phyloP scores from a whole-genome alignment of 2,797 vertebrate species.

The Epinephelus awoara region DNA sequence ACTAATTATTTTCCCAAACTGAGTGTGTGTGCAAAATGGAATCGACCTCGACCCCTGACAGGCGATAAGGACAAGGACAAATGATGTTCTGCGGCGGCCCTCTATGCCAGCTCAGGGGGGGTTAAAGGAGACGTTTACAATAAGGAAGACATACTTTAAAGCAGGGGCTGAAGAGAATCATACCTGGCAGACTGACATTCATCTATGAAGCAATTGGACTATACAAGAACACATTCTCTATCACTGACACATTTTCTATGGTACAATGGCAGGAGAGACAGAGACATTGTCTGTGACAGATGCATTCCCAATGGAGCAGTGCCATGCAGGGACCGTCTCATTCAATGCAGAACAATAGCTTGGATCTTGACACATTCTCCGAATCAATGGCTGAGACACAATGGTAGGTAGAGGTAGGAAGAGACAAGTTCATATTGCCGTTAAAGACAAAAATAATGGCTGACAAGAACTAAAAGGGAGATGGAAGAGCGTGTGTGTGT shows the following conservation, averaged over 20 bases:
- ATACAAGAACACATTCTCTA: slow-evolving; percentile 67
- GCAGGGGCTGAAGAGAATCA: slow-evolving; percentile 39
- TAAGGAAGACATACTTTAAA: slow-evolving; percentile 36
- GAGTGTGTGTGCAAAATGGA: slow-evolving; percentile 37
- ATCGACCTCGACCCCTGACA: slow-evolving; percentile 52
- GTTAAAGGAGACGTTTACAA: slow-evolving; percentile 55
- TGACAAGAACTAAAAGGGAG: slow-evolving; percentile 60
- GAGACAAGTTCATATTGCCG: slow-evolving; percentile 66
- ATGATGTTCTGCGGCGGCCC: slow-evolving; percentile 1
- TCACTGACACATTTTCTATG: slow-evolving; percentile 74
- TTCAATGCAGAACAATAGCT: slow-evolving; percentile 75
- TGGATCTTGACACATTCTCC: slow-evolving; percentile 72
- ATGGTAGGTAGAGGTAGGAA: slow-evolving; percentile 53
- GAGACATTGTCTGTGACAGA: slow-evolving; percentile 75
- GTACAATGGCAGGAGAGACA: slow-evolving; percentile 68
- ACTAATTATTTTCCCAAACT: slow-evolving; percentile 60
- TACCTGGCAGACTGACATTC: slow-evolving; percentile 68
- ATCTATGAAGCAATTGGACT: slow-evolving; percentile 62
- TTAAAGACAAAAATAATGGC: slow-evolving; percentile 72
- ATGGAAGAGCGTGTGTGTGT: slow-evolving; percentile 31
- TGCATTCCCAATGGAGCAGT: slow-evolving; percentile 70
- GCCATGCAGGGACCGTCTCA: slow-evolving; percentile 68
- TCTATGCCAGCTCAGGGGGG: slow-evolving; percentile 6
- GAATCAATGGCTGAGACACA: slow-evolving; percentile 73
- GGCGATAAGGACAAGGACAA: slow-evolving; percentile 46